These are phyloP conservation scores for Candoia aspera DNA, from an alignment of 2,113 vertebrate genomes.

Conservation along the genomic window DNA sequence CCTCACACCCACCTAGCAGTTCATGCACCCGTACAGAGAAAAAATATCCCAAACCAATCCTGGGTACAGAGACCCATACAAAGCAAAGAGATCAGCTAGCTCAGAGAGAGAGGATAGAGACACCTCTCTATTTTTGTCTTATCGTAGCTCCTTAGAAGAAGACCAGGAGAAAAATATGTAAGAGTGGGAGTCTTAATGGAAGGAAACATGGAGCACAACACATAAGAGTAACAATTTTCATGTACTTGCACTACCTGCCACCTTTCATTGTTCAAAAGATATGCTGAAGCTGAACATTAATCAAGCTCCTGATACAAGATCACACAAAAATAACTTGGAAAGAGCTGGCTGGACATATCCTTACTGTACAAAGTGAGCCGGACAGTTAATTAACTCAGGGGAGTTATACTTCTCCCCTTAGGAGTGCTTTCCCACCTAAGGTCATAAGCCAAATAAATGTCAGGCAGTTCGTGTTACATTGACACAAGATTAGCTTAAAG, in stretches of 20 bases:
- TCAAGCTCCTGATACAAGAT: neutral
- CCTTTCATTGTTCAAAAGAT: neutral
- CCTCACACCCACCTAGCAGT: neutral
- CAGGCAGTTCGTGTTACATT: neutral
- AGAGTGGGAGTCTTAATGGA: neutral
- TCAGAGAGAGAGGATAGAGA: neutral
- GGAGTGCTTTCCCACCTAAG: constrained; percentile 14
- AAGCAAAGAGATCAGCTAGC: neutral
- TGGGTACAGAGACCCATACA: neutral
- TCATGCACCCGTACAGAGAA: neutral
- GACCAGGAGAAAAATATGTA: neutral
- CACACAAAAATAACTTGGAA: neutral
- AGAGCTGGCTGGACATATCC: neutral
- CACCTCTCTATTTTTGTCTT: neutral
- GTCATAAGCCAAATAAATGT: neutral
- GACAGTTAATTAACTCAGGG: neutral
- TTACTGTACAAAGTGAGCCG: neutral
- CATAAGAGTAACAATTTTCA: neutral
- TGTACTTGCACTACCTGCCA: neutral
- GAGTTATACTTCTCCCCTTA: constrained; percentile 13
- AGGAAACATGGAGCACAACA: neutral
- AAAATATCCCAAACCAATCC: neutral
- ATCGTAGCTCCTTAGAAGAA: neutral
- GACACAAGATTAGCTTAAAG: neutral
- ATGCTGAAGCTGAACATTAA: neutral